Evolutionary conservation across 1,140 invertebrate genomes (phyloP).

Genomic region (Ostrea edulis): DNA sequence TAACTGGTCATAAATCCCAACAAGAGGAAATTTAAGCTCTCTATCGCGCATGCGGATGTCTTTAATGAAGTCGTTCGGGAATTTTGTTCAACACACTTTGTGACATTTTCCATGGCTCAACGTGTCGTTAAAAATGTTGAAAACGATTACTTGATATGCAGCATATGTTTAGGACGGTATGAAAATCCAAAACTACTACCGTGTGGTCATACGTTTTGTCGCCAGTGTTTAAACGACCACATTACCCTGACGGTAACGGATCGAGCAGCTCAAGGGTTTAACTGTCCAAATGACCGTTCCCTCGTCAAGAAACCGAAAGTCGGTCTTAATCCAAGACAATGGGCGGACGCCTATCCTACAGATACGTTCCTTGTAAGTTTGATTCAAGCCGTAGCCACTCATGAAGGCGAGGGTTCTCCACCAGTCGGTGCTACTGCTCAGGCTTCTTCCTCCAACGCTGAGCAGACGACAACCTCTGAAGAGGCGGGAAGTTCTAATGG

Average conservation of each 20-base stretch:
- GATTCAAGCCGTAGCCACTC: constrained; percentile 56
- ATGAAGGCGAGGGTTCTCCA: constrained; percentile 42
- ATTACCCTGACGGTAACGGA: constrained; percentile 59
- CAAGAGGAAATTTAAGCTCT: background rate
- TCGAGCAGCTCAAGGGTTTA: constrained; percentile 34
- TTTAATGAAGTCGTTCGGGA: background rate
- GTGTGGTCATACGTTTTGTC: constrained; percentile 94
- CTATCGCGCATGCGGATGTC: background rate
- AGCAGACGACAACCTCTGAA: background rate
- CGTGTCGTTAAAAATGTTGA: constrained; percentile 62
- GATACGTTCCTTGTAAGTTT: constrained; percentile 59
- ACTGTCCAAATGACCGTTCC: constrained; percentile 59
- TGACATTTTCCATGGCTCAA: constrained; percentile 54
- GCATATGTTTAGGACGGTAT: constrained; percentile 87
- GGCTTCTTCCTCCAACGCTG: background rate
- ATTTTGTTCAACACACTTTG: background rate
- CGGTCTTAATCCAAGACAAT: constrained; percentile 52
- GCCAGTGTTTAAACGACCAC: constrained; percentile 86
- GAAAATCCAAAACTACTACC: constrained; percentile 93
- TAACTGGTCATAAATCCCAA: background rate
- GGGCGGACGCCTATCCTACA: constrained; percentile 57
- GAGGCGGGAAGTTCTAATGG: constrained; percentile 12
- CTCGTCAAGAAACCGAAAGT: constrained; percentile 46
- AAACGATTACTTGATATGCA: constrained; percentile 88
- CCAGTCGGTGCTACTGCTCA: background rate